Base-by-base conservation (phyloP, 2,888 invertebrate species). In the Morpho helenor region DNA sequence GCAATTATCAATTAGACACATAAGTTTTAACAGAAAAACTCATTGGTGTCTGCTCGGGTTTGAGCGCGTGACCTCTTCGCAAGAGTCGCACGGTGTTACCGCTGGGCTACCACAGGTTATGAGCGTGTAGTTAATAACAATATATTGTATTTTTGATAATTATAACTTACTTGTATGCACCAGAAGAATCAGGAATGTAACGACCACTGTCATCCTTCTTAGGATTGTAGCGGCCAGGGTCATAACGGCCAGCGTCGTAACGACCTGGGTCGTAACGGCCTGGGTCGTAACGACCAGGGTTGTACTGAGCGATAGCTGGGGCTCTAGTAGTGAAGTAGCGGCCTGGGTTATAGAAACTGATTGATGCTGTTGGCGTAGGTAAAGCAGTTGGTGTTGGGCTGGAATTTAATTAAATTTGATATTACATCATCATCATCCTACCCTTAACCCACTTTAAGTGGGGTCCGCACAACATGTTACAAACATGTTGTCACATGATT, bases 131-230 rank as follows among this genome's bases (percentile, higher is more conserved):
- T 5, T 31, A 31, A 3, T 23, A 23, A 23, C 3, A 31, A 31
- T 31, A 31, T 31, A 31, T 31, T 31, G 31, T 31, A 31, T 31
- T 5, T 31, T 31, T 31, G 31, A 5, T 3, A 31, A 31, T 31
- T 31, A 31, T 31, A 51, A 72, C 82, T 74, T 70, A 87, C 87
- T 86, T 79, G 76, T 87, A 88, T 56, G 68, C 59, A 23, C 87
- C 87, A 58, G 81, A 77, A 49, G 68, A 68, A 66, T 79, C 83
- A 40, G 82, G 80, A 9, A 77, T 65, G 45, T 63, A 68, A 39
- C 67, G 66, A 16, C 70, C 68, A n/a, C 67, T 72, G 46, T 70
- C 69, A 59, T 67, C 77, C 51, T 63, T 63, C 48, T 70, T 65
- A 39, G 61, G 56, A 59, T 52, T 68, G 61, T 67, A 66, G 46